Evolutionary conservation across 2,113 vertebrate genomes (phyloP).

Genomic region (Aix galericulata): DNA sequence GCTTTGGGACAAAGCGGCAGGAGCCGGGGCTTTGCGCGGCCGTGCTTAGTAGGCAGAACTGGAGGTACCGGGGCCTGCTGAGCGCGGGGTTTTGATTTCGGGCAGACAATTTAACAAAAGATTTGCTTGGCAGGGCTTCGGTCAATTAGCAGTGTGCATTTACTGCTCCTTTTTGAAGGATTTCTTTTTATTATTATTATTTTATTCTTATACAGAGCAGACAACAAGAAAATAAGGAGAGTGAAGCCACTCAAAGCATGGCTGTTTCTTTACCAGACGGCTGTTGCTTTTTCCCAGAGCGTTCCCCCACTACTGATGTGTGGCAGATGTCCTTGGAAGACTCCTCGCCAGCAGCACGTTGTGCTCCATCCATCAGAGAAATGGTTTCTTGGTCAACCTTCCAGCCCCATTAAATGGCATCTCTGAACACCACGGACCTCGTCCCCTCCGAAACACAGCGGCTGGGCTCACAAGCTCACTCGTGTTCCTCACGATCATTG

Average conservation of each 20-base stretch:
- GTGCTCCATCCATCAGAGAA: background rate
- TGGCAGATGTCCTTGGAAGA: background rate
- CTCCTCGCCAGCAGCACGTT: background rate
- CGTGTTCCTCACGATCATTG: fast-evolving
- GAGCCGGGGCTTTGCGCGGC: slow-evolving; percentile 74
- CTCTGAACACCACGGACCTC: background rate
- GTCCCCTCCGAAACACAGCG: fast-evolving
- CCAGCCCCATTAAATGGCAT: background rate
- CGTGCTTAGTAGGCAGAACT: slow-evolving; percentile 81
- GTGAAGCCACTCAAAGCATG: background rate
- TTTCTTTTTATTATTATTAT: background rate
- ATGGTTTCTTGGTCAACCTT: background rate
- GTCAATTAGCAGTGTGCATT: slow-evolving; percentile 57
- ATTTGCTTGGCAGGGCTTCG: slow-evolving; percentile 83
- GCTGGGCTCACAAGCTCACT: background rate
- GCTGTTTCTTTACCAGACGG: background rate
- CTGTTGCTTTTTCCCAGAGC: background rate
- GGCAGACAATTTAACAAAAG: slow-evolving; percentile 79
- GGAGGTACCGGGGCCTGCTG: slow-evolving; percentile 76
- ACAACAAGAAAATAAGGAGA: background rate
- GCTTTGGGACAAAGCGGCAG: slow-evolving; percentile 73
- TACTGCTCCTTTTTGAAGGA: slow-evolving; percentile 58
- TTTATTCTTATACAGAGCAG: background rate
- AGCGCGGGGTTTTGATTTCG: slow-evolving; percentile 79
- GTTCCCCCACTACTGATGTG: background rate